Evolutionary conservation across 2,888 invertebrate genomes (phyloP).

Genomic region (Dasypogon diadema): DNA sequence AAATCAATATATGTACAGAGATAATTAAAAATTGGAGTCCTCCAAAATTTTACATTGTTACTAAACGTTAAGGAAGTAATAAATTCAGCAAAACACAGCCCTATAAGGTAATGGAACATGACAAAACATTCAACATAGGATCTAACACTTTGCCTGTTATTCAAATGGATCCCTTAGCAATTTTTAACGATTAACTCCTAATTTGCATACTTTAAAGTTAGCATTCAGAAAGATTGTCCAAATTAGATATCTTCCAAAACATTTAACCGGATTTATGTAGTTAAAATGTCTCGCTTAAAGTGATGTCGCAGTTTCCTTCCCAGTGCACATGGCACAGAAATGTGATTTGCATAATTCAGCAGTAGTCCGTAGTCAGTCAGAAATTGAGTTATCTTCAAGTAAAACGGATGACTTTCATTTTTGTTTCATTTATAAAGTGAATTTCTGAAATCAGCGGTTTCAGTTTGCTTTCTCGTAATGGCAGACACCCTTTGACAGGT

Average conservation of each 20-base stretch:
- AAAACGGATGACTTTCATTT: conserved; percentile 37
- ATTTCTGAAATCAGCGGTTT: no score
- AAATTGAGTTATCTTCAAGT: conserved; percentile 41
- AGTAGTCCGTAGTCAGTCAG: conserved; percentile 27
- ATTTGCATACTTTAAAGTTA: conserved; percentile 37
- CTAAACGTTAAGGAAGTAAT: no score
- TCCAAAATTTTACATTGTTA: no score
- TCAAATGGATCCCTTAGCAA: neutral
- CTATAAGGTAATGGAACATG: no score
- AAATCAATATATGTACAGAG: no score
- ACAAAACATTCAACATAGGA: neutral
- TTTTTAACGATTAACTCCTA: conserved; percentile 34
- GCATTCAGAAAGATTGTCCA: neutral
- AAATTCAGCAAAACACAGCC: no score
- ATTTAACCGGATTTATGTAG: conserved; percentile 44
- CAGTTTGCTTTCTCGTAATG: no score
- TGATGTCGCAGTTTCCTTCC: neutral
- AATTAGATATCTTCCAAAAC: conserved; percentile 45
- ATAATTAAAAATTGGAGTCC: no score
- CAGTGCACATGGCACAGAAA: conserved; percentile 32
- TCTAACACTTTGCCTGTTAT: neutral
- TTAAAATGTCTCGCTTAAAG: conserved; percentile 22
- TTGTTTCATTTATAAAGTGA: neutral
- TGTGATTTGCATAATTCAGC: conserved; percentile 47
- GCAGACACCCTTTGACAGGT: no score